Evolutionary conservation across 2,888 invertebrate genomes (phyloP), one percentile per base, ranked within the genome.

Genomic region (Alviniconcha strummeri): DNA sequence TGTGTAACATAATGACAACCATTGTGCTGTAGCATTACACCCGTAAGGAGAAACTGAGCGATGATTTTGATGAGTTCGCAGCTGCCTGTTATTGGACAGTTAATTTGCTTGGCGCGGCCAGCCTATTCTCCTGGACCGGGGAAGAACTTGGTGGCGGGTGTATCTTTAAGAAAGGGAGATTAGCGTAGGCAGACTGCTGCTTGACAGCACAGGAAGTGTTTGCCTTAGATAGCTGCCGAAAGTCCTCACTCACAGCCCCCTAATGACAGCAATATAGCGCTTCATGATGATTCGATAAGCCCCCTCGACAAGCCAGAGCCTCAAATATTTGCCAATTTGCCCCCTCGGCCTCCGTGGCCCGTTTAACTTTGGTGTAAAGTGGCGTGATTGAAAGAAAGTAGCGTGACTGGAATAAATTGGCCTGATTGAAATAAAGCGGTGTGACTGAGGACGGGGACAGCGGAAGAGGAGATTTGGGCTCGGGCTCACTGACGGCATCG

Each of bases 211-310:
- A 75, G 67, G 82, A 67, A 64, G 55, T 76, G 77, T 76, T 77
- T 82, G 56, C 69, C 55, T 56, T 81, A 9, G 80, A 67, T 80
- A 80, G 69, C 78, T 79, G 67, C 4, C 64, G n/a, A 17, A 75
- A 13, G 13, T 19, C 15, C 19, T 82, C 67, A n/a, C n/a, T 36
- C 36, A 13, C 54, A 17, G 52, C 13, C 60, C 74, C 17, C 54
- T 75, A 76, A 82, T 82, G 82, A 77, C 82, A 82, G 82, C 82
- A 82, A 82, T 82, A 82, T 82, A 69, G 82, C 71, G 74, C 64
- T n/a, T 52, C 76, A 52, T 77, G 64, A 82, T 69, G 82, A 82
- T 82, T 82, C 69, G 82, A 82, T 82, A 82, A 82, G 82, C 82
- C 36, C 3, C 17, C 19, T 75, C 82, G 54, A 79, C 64, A 71